Evolutionary conservation across 1,140 invertebrate genomes (phyloP).

Genomic region (Drosophila sproati): DNA sequence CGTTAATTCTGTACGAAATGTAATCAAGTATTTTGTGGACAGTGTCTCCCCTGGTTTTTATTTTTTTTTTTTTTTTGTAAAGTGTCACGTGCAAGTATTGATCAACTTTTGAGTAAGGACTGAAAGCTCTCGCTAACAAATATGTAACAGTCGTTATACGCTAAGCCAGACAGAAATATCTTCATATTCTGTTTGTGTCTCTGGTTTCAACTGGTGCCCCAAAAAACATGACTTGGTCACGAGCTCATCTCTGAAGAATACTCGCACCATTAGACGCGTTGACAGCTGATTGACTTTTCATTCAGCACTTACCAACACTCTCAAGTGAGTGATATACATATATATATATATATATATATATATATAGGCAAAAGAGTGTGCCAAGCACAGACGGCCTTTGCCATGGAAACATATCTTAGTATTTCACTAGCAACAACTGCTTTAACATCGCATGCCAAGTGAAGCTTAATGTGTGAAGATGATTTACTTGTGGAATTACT

Average conservation of each 20-base stretch:
- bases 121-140: too few relatives aligned
- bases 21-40: neutral
- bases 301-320: slow-evolving; percentile 35
- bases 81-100: neutral
- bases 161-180: neutral
- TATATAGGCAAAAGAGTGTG: too few relatives aligned
- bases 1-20: neutral
- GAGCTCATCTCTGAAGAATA: slow-evolving; percentile 3
- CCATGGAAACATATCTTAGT: slow-evolving; percentile 11
- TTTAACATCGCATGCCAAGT: neutral
- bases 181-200: neutral
- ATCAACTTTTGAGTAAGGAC: neutral
- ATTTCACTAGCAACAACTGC: slow-evolving; percentile 21
- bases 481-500: too few relatives aligned
- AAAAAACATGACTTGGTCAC: neutral
- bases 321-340: slow-evolving; percentile 1
- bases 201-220: too few relatives aligned
- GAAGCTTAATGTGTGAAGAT: too few relatives aligned
- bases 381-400: slow-evolving; percentile 6
- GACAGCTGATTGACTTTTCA: slow-evolving; percentile 33
- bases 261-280: slow-evolving; percentile 15
- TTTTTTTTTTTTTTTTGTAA: neutral
- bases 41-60: neutral
- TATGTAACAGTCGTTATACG: neutral
- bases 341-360: too few relatives aligned